These are phyloP conservation scores for Papilio elwesi DNA, from an alignment of 2,888 invertebrate species.

Conservation along the genomic window DNA sequence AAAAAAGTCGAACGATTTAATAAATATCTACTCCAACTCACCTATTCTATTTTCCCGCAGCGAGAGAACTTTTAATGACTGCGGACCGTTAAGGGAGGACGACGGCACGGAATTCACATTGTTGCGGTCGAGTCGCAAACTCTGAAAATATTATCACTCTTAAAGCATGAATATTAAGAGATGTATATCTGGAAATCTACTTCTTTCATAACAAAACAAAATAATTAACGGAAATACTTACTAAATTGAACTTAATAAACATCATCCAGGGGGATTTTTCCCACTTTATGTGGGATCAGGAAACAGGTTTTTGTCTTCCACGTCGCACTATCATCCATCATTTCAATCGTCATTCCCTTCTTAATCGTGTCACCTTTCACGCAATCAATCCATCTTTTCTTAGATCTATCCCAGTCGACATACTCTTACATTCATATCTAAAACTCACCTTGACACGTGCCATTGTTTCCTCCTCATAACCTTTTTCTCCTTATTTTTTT, in stretches of 20 bases:
- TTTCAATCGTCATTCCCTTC: too few relatives aligned
- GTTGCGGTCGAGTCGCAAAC: conserved; percentile 92
- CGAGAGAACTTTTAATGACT: conserved; percentile 88
- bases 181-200: conserved; percentile 4
- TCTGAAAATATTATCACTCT: conserved; percentile 75
- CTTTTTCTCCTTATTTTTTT: too few relatives aligned
- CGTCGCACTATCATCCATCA: too few relatives aligned
- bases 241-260: neutral
- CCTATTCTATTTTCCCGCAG: conserved; percentile 92
- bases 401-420: too few relatives aligned
- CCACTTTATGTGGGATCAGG: too few relatives aligned
- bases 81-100: conserved; percentile 92
- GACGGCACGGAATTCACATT: conserved; percentile 90
- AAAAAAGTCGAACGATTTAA: conserved; percentile 30
- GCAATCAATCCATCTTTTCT: too few relatives aligned
- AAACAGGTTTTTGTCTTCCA: too few relatives aligned
- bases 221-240: conserved; percentile 3
- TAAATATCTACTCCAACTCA: conserved; percentile 67
- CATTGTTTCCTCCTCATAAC: too few relatives aligned
- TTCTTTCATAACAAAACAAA: neutral
- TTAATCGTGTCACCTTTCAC: too few relatives aligned
- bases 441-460: too few relatives aligned
- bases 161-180: conserved; percentile 29
- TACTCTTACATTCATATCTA: too few relatives aligned
- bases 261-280: neutral